Base-by-base conservation (phyloP, 2,113 vertebrate genomes). In the Bucco capensis region DNA sequence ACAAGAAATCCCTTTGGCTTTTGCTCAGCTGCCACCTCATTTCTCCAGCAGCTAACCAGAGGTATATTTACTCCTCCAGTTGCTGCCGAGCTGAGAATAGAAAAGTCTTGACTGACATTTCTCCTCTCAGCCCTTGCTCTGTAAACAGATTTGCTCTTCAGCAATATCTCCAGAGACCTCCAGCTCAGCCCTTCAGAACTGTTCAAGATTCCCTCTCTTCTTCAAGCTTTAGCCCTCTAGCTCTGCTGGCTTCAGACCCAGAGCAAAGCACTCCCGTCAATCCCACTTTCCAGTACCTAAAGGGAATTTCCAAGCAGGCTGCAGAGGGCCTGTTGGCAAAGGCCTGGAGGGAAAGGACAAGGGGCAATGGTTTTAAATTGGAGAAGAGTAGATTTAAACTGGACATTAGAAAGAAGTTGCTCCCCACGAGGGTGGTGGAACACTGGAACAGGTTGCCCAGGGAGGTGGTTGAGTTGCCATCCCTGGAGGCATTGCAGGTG, bases 91-190 rank as follows among this genome's bases (percentile, higher is more conserved):
- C 75, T 95, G 81, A 89, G 83, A 94, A 88, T 69, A 90, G 86
- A 88, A 84, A 49, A 64, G 58, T 47, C 51, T 73, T 88, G 84
- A 87, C 57, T 93, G 89, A 83, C 83, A 93, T 64, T 81, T 78
- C 87, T 67, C 64, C 54, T 76, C 65, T 88, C 78, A 47, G 76
- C 71, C 50, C 21, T 60, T 44, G 67, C 72, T 77, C 75, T 94
- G 90, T 93, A 86, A 94, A 93, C 88, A 92, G 81, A 70, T 88
- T 75, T 76, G 80, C 60, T 94, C 57, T 90, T 50, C 58, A 92
- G 88, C 72, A 92, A 10, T 38, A 58, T 70, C 88, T 81, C 77
- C 56, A 30, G 80, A 50, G 69, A 60, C 47, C 51, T 60, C 60
- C 58, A 90, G 61, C 86, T 65, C 65, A 79, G 38, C 89, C 72